These are phyloP conservation scores for Cervus canadensis DNA, from an alignment of 2,113 vertebrate genomes.

Conservation along the genomic window DNA sequence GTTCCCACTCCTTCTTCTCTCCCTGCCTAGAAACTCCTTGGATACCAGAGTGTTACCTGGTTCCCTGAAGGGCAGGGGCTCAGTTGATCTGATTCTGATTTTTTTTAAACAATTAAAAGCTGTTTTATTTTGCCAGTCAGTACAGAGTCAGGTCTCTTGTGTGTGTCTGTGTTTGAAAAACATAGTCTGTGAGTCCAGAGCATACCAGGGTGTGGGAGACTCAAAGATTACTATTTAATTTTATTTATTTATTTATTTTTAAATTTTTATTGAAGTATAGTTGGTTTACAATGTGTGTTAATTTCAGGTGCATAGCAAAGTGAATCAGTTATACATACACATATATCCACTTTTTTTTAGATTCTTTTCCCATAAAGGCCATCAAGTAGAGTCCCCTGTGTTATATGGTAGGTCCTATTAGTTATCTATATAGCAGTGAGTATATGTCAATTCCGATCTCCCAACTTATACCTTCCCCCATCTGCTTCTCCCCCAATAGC, in stretches of 20 bases:
- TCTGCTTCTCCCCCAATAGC: not conserved
- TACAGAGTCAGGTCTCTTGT: not conserved
- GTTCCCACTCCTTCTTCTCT: not conserved
- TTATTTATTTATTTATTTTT: not conserved
- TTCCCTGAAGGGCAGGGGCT: not conserved
- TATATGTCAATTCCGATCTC: not conserved
- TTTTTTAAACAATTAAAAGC: not conserved
- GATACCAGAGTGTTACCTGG: not conserved
- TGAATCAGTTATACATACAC: not conserved
- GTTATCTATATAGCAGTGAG: not conserved
- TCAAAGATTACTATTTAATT: not conserved
- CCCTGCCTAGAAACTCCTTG: not conserved
- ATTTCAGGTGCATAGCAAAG: not conserved
- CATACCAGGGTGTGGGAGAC: conserved; percentile 53
- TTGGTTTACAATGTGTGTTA: not conserved
- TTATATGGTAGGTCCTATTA: not conserved
- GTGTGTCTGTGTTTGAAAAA: not conserved
- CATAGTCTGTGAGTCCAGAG: not conserved
- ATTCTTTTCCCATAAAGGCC: not conserved
- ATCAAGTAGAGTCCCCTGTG: not conserved
- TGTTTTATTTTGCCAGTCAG: not conserved
- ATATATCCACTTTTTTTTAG: not conserved
- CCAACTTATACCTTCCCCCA: not conserved
- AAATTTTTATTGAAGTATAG: not conserved
- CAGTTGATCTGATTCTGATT: not conserved